Base-by-base conservation (phyloP, 2,888 invertebrate species). In the Campopleginae sp. region DNA sequence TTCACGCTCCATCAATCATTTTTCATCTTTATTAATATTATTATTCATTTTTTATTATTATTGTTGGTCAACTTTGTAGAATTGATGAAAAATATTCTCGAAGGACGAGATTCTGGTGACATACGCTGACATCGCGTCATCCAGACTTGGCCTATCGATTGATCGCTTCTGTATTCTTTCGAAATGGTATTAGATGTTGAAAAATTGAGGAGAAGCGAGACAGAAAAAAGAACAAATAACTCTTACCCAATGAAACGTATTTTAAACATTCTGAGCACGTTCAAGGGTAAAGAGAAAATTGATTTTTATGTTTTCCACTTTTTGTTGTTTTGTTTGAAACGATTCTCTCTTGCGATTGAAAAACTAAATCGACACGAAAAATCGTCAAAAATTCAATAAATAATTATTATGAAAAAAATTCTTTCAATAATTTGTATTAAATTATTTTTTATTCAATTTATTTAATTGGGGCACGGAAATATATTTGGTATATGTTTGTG, bases 71-170 rank as follows among this genome's bases (percentile, higher is more conserved):
- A 38, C 27, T 54, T 23, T 23, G 19, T 63, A 12, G 33, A 48
- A 1, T 12, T 31, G 1, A 58, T 33, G 7, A 61, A 46, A n/a
- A 14, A 61, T 61, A 46, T 74, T 58, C 42, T 74, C 81, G 82
- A 83, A 80, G 82, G 82, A 85, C 77, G 85, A n/a, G n/a, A 86
- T 77, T 51, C 63, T 72, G 85, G 61, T 85, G 82, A 82, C 82
- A 80, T 80, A 85, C 71, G 82, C 82, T 82, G 51, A 66, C 82
- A 85, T 85, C 76, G 85, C 82, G 82, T 85, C 82, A 82, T 61
- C 76, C 54, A 82, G 72, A 71, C 31, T 61, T 71, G 76, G 77
- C 72, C 85, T 74, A 33, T 77, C 80, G 82, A 84, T 77, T 61
- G 68, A 78, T 81, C 81, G 78, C 78, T 70, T 23, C 27, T 68